Percentiles rank a stretch among this genome's conserved stretches.
These are phyloP conservation scores for Coturnix japonica DNA, from an alignment of 2,113 vertebrate genomes.

Conservation along the genomic window DNA sequence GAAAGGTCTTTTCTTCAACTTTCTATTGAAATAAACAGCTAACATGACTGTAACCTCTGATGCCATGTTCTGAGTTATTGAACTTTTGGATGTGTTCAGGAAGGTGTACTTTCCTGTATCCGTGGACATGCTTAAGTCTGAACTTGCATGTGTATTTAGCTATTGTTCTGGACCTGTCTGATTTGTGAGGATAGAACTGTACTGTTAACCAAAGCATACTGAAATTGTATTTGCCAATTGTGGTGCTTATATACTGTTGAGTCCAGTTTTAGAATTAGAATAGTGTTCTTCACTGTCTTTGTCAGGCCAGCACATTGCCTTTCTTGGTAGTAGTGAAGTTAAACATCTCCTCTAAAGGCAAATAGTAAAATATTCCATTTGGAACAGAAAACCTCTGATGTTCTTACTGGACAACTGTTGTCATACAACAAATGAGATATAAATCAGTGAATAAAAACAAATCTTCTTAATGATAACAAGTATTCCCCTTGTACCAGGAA, in stretches of 20 bases:
- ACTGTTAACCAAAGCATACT: not conserved
- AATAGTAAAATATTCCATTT: not conserved
- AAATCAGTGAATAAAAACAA: not conserved
- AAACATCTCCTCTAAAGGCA: not conserved
- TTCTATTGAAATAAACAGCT: not conserved
- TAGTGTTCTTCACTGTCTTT: not conserved
- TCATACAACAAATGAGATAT: not conserved
- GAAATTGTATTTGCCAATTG: not conserved
- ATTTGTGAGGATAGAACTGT: not conserved
- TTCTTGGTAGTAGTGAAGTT: not conserved
- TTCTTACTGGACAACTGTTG: not conserved
- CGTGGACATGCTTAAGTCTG: not conserved
- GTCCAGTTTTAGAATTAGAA: not conserved
- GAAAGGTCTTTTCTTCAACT: not conserved
- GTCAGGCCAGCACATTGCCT: not conserved
- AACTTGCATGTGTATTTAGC: not conserved
- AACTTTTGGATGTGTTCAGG: not conserved
- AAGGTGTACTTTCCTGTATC: not conserved
- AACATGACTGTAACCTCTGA: not conserved
- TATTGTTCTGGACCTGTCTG: not conserved
- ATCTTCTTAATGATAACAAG: not conserved
- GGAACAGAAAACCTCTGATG: accelerated
- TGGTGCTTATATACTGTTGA: not conserved
- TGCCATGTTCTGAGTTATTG: accelerated
- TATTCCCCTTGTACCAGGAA: not conserved